Base-by-base conservation (phyloP, 2,797 vertebrate genomes). In the Sebastes baramenuke region DNA sequence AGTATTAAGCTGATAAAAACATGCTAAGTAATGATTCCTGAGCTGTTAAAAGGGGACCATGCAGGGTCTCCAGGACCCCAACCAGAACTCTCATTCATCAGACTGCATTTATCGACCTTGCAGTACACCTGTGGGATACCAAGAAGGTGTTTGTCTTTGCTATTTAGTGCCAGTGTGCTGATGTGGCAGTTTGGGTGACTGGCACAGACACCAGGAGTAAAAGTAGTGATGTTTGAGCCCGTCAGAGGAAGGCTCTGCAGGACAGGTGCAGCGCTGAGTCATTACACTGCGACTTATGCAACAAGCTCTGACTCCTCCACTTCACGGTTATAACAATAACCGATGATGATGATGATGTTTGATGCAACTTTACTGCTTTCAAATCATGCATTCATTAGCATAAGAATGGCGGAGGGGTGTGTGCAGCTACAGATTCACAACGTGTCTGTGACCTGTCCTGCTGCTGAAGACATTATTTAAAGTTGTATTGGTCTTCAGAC, bases 201-300 rank as follows among this genome's bases (percentile, higher is more conserved):
- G 79, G 76, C 68, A 65, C 61, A 78, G 66, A 72, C 36, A 42
- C 38, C 38, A 18, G 42, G 74, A 68, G 69, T 73, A 56, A 87
- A 79, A 77, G 71, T 74, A 75, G 32, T 76, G 83, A 78, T 59
- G 79, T 88, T 36, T 77, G 73, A 85, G 72, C 34, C 80, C 80
- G 60, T 90, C 87, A 84, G 49, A 80, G 83, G 79, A 73, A 89
- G 14, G 38, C 89, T 91, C 91, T 93, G 93, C 93, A 93, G 93
- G 93, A 90, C 92, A 94, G 93, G 93, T 94, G 92, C 94, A 91
- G 91, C 92, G 95, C 95, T 96, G 95, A 96, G 95, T 96, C 96
- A 96, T 93, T 94, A 93, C 92, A 90, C 88, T 85, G 90, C 87
- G 85, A 93, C 93, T 95, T 95, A 95, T 78, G 94, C 94, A 95